A percentile compares a stretch with the other conserved stretches of the same genome.
Conservation (phyloP, 1,140 invertebrate species). For the Zaprionus ghesquierei region DNA sequence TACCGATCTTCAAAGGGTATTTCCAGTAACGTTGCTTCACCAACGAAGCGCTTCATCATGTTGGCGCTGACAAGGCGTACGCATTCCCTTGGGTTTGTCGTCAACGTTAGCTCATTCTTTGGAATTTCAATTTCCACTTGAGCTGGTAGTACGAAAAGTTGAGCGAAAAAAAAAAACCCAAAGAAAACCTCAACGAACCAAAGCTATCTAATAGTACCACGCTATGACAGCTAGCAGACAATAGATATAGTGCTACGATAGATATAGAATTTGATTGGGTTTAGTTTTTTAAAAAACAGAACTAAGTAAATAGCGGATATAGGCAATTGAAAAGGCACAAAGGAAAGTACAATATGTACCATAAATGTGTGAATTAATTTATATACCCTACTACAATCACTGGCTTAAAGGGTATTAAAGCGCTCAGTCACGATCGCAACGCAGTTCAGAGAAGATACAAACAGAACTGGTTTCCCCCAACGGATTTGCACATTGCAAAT, state of each 20-base stretch:
- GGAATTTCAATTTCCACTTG: background rate
- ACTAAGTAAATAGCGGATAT: background rate
- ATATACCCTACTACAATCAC: background rate
- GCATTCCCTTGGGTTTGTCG: background rate
- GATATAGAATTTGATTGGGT: background rate
- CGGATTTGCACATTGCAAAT: slow-evolving; percentile 20
- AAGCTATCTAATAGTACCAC: background rate
- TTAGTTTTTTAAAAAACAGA: too few relatives aligned
- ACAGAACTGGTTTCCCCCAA: slow-evolving; percentile 19
- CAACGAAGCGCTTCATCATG: background rate
- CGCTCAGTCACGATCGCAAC: background rate
- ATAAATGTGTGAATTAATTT: too few relatives aligned
- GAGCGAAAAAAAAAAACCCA: background rate
- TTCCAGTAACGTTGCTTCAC: background rate
- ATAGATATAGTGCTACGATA: background rate
- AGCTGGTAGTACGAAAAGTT: background rate
- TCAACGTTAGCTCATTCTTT: background rate
- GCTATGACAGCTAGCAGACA: background rate
- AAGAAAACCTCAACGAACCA: background rate
- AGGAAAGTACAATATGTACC: too few relatives aligned
- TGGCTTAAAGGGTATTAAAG: background rate
- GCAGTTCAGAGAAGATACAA: background rate
- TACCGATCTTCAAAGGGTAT: background rate
- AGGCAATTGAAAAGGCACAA: too few relatives aligned
- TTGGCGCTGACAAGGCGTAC: background rate